Evolutionary conservation across 2,797 vertebrate species (phyloP), one percentile per base, ranked within the genome.

Genomic region (Fundulus diaphanus): DNA sequence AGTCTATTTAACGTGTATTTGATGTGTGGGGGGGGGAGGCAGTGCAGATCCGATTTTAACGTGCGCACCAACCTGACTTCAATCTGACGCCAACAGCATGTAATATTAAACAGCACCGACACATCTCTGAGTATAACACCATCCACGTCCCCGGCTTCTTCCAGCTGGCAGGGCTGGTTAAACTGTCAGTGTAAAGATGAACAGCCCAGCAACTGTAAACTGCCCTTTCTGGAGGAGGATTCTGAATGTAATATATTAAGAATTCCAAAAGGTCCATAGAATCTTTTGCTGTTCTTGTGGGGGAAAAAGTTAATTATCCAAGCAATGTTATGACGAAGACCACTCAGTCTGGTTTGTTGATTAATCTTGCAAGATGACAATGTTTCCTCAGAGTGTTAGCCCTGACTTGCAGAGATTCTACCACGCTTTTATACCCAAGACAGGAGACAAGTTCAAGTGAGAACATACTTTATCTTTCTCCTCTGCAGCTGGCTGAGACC

Each of bases 161-260:
- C 80, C 82, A 82, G 83, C 75, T 83, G 81, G 81, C 74, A 63
- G 78, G 33, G 70, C 77, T 81, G 80, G 76, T 76, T 59, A 82
- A 84, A 85, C 76, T 75, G 76, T 82, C 84, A 76, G 69, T 15
- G 79, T 78, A 68, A 81, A 76, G 79, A 83, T 66, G 81, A 84
- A 83, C 48, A 31, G 49, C 63, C 76, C 7, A 15, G 76, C 67
- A 68, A 12, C 61, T 71, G 68, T 51, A 69, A 79, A 74, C 78
- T 72, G 68, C 82, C 88, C 78, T 73, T 82, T 87, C 80, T 69
- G 52, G 82, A 80, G 84, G 63, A 80, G 76, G 82, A 89, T 89
- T 85, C 86, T 42, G 81, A 90, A 88, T 86, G 76, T 67, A 79
- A 88, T 92, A 88, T 81, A 78, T 75, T 81, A 86, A 78, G 72